phyloP scores from a whole-genome alignment of 2,797 vertebrate genomes.

The Pteronotus mesoamericanus region DNA sequence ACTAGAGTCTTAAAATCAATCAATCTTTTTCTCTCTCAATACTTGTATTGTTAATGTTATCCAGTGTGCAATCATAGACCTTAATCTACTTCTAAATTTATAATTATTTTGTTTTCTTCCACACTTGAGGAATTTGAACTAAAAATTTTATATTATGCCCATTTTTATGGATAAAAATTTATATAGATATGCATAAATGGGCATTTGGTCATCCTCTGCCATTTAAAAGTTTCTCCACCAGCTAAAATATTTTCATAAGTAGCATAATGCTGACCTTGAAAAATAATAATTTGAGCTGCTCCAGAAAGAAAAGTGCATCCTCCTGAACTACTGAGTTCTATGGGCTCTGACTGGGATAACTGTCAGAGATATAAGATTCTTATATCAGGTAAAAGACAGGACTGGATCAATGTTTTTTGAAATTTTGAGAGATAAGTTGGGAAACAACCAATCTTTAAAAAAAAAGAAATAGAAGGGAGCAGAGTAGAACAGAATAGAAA shows the following conservation, averaged over 20 bases:
- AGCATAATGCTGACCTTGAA: conserved; percentile 14
- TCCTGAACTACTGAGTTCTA: neutral
- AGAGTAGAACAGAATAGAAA: neutral
- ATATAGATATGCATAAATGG: neutral
- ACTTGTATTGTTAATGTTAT: neutral
- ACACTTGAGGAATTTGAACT: neutral
- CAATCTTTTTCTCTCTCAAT: neutral
- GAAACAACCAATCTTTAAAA: neutral
- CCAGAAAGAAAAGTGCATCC: neutral
- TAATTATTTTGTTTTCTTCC: conserved; percentile 35
- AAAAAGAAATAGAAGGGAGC: neutral
- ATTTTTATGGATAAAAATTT: conserved; percentile 25
- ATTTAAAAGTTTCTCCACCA: neutral
- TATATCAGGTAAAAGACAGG: neutral
- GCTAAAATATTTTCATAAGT: conserved; percentile 50
- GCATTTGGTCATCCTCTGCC: neutral
- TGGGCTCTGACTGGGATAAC: neutral
- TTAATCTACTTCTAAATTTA: neutral
- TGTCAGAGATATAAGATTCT: neutral
- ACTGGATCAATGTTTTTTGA: neutral
- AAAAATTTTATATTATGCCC: conserved; percentile 5
- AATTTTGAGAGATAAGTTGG: neutral
- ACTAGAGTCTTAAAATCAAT: conserved; percentile 30
- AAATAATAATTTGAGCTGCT: conserved; percentile 10
- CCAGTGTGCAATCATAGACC: neutral